phyloP scores from a whole-genome alignment of 1,140 invertebrate genomes.

The Drosophila pandora region DNA sequence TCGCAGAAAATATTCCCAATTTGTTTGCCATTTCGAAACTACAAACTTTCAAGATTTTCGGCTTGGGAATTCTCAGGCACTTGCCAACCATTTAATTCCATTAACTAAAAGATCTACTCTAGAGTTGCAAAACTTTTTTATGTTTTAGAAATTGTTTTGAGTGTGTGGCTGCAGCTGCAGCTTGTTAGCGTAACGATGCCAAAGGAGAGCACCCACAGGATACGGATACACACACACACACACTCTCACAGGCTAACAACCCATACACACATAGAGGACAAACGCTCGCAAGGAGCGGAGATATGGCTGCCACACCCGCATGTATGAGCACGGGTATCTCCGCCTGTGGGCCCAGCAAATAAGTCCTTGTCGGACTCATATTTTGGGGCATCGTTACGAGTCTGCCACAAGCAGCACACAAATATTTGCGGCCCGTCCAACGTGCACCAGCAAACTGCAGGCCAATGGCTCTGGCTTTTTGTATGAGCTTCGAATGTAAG shows the following conservation, averaged over 20 bases:
- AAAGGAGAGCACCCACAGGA: constrained; percentile 25
- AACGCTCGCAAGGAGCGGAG: constrained; percentile 11
- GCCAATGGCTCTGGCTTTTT: constrained; percentile 3
- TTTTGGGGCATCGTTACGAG: constrained; percentile 63
- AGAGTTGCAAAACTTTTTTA: constrained; percentile 3
- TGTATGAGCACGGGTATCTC: constrained; percentile 34
- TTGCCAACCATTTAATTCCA: neutral
- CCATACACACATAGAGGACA: constrained; percentile 4
- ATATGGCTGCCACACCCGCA: constrained; percentile 39
- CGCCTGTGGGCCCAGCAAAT: constrained; percentile 55
- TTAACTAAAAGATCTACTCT: neutral
- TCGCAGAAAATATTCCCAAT: neutral
- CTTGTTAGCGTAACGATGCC: constrained; percentile 60
- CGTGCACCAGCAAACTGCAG: constrained; percentile 37
- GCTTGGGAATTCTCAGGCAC: neutral
- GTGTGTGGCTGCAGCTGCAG: constrained; percentile 43
- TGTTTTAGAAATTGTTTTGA: constrained; percentile 1
- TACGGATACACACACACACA: neutral
- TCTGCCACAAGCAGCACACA: constrained; percentile 57
- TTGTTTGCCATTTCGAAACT: too few relatives aligned
- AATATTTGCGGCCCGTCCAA: constrained; percentile 48
- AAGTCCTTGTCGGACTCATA: constrained; percentile 65
- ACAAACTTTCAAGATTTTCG: too few relatives aligned
- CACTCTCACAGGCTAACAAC: constrained; percentile 4
- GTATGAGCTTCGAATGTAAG: neutral